A percentile compares a stretch with the other conserved stretches of the same genome.
These are phyloP conservation scores for Drusus annulatus DNA, from an alignment of 1,140 invertebrate species.

Conservation along the genomic window DNA sequence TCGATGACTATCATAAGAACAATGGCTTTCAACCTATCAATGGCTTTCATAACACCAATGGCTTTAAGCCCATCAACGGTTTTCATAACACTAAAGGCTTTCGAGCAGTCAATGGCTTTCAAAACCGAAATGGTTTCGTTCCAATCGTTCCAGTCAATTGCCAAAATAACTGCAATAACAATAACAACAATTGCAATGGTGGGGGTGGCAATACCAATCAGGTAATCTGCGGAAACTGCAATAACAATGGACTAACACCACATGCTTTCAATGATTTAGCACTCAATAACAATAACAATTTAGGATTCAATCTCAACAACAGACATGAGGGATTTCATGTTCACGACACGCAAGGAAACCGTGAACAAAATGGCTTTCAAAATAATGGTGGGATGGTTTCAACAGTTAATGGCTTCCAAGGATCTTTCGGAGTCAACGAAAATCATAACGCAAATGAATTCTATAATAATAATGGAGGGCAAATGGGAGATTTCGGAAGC, in stretches of 20 bases:
- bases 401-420: not conserved
- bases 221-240: not conserved
- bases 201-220: slow-evolving; percentile 15
- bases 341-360: not conserved
- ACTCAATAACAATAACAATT: not conserved
- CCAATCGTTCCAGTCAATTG: not conserved
- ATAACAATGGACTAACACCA: slow-evolving; percentile 15
- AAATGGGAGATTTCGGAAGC: too few relatives aligned
- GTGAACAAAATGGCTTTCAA: not conserved
- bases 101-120: not conserved
- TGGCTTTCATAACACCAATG: not conserved
- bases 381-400: not conserved
- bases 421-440: not conserved
- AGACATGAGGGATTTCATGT: not conserved
- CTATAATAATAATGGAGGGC: not conserved
- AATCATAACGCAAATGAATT: not conserved
- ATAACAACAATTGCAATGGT: slow-evolving; percentile 23
- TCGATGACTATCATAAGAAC: not conserved
- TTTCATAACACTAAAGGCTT: too few relatives aligned
- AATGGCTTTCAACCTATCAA: too few relatives aligned
- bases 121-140: not conserved
- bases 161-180: slow-evolving; percentile 8
- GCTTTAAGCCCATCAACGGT: not conserved
- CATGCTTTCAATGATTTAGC: not conserved
- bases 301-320: not conserved